These are phyloP conservation scores for Spodoptera exigua DNA, from an alignment of 2,888 invertebrate species.

Conservation along the genomic window DNA sequence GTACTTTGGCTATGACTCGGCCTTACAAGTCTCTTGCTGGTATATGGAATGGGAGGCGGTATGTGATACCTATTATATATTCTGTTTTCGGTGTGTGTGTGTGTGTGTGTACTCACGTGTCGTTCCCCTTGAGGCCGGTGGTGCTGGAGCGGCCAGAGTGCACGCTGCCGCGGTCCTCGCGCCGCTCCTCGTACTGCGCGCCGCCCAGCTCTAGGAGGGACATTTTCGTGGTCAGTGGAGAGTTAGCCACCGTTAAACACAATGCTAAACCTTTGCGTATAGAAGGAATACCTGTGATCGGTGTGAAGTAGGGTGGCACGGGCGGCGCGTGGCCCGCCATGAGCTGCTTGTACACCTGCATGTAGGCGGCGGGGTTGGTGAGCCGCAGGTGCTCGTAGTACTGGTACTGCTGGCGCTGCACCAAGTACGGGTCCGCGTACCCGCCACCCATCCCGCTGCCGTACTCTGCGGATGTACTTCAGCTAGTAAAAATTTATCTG, in stretches of 20 bases:
- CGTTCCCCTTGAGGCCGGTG: constrained; percentile 91
- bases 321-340: constrained; percentile 80
- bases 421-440: constrained; percentile 87
- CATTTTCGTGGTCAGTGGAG: no score
- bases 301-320: constrained; percentile 40
- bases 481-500: no score
- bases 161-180: constrained; percentile 93
- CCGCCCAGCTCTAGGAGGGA: constrained; percentile 64
- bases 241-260: background rate
- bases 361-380: constrained; percentile 94
- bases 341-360: constrained; percentile 93
- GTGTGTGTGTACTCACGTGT: constrained; percentile 76
- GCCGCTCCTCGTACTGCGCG: constrained; percentile 67
- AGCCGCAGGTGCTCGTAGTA: constrained; percentile 94
- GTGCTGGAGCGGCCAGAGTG: constrained; percentile 95
- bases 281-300: background rate
- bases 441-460: constrained; percentile 41
- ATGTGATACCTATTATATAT: background rate
- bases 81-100: background rate
- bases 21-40: no score
- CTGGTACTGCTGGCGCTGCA: constrained; percentile 91
- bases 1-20: no score
- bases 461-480: constrained; percentile 43
- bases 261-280: background rate
- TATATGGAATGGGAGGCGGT: no score